Evolutionary conservation across 2,888 invertebrate genomes (phyloP).

Genomic region (Criorhina ranunculi): DNA sequence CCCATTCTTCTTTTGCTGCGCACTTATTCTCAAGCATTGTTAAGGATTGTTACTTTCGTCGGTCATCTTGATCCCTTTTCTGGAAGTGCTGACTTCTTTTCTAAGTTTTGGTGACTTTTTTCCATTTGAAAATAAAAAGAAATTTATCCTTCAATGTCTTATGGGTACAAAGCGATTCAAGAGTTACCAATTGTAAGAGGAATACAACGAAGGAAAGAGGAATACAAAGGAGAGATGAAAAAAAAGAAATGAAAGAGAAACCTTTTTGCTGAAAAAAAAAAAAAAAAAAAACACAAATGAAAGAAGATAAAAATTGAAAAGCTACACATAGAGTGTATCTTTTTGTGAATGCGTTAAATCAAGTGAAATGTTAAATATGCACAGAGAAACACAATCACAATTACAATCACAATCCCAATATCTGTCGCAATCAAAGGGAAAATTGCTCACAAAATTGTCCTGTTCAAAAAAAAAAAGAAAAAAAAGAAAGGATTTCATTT

Average conservation of each 20-base stretch:
- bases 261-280: not conserved
- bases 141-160: not conserved
- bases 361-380: slow-evolving; percentile 24
- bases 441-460: not conserved
- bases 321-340: not conserved
- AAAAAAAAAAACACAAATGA: not conserved
- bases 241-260: not conserved
- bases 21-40: not conserved
- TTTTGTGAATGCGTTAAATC: slow-evolving; percentile 3
- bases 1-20: not conserved
- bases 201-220: not conserved
- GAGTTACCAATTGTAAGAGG: not conserved
- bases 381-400: not conserved
- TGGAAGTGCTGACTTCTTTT: not conserved
- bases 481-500: not conserved
- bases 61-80: not conserved
- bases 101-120: not conserved
- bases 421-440: not conserved
- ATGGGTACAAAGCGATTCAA: not conserved
- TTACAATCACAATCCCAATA: not conserved
- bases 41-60: not conserved
- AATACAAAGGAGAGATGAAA: not conserved
- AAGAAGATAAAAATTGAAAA: not conserved
- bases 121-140: not conserved
- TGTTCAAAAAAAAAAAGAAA: not conserved